Evolutionary conservation across 2,113 vertebrate species (phyloP).

Genomic region (Mormyrus lacerda): DNA sequence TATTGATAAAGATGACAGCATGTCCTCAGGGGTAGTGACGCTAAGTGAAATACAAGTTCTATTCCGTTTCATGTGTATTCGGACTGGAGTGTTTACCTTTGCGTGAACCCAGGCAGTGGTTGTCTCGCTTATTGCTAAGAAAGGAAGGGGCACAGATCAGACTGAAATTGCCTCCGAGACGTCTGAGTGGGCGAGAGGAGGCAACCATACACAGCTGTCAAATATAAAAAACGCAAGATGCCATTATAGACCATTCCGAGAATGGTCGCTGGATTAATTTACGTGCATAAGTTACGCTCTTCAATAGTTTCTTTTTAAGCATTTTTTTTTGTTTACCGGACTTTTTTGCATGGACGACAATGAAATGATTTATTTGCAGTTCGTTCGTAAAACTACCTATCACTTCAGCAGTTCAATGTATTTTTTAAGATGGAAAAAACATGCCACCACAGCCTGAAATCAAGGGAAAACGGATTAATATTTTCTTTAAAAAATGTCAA

Average conservation of each 20-base stretch:
- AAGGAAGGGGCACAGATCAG: not conserved
- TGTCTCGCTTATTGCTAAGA: not conserved
- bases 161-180: not conserved
- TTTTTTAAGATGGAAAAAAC: not conserved
- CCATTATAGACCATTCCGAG: not conserved
- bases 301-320: not conserved
- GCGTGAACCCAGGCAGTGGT: not conserved
- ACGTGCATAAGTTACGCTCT: not conserved
- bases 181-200: not conserved
- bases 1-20: not conserved
- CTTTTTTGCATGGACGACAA: not conserved
- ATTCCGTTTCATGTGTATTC: not conserved
- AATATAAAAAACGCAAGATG: not conserved
- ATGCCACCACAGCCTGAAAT: not conserved
- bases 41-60: not conserved
- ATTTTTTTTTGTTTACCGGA: not conserved
- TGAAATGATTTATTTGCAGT: not conserved
- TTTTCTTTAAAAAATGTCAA: not conserved
- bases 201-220: not conserved
- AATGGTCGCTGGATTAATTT: not conserved
- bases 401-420: not conserved
- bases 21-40: not conserved
- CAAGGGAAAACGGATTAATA: not conserved
- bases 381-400: not conserved
- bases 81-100: not conserved